These are phyloP conservation scores for Takifugu bimaculatus DNA, from an alignment of 2,113 vertebrate genomes.

Conservation along the genomic window DNA sequence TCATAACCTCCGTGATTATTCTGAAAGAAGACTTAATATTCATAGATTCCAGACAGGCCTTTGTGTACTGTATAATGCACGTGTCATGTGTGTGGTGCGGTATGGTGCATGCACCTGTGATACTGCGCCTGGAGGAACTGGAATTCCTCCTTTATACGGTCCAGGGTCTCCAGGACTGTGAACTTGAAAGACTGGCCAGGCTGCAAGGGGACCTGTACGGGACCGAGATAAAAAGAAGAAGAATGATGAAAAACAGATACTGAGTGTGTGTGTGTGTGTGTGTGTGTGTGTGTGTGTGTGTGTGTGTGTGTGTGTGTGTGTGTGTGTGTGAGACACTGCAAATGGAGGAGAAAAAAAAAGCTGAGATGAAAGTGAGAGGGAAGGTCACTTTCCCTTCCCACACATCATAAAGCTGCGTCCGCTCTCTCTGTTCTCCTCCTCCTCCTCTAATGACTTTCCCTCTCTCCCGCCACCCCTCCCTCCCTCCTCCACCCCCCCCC, in stretches of 20 bases:
- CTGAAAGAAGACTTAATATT: background rate
- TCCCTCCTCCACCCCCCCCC: conserved; percentile 43
- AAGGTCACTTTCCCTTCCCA: conserved; percentile 68
- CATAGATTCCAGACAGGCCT: background rate
- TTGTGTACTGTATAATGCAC: background rate
- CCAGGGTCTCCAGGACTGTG: conserved; percentile 88
- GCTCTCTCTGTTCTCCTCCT: conserved; percentile 59
- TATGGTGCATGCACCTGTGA: conserved; percentile 77
- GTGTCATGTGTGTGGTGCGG: background rate
- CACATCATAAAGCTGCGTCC: conserved; percentile 63
- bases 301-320: background rate
- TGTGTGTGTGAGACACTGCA: conserved; percentile 17
- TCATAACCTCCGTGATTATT: no score
- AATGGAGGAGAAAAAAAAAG: conserved; percentile 27
- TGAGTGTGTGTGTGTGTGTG: conserved; percentile 3
- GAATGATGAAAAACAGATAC: conserved; percentile 15
- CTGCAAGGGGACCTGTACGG: conserved; percentile 79
- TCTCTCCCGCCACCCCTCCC: conserved; percentile 36
- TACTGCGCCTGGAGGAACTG: conserved; percentile 92
- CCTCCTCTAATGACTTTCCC: conserved; percentile 65
- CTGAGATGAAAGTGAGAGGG: conserved; percentile 61
- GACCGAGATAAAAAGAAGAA: background rate
- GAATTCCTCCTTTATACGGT: conserved; percentile 90
- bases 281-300: background rate
- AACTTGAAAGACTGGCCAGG: conserved; percentile 91